phyloP scores from a whole-genome alignment of 2,888 invertebrate genomes.

The Chrysina gloriosa region DNA sequence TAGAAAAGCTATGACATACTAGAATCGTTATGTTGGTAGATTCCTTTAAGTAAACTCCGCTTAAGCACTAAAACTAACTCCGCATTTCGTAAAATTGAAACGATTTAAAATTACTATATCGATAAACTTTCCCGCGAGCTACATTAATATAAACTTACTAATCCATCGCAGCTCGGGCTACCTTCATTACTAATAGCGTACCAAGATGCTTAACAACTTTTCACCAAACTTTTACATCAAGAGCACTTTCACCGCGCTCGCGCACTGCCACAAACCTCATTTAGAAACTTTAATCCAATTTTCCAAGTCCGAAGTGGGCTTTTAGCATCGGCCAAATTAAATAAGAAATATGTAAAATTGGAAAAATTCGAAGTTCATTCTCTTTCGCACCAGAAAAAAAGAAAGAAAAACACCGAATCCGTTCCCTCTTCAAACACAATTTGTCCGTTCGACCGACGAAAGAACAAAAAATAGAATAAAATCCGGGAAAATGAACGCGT shows the following conservation, averaged over 20 bases:
- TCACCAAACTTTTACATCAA: constrained; percentile 3
- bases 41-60: too few species aligned
- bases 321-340: constrained; percentile 36
- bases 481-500: neutral
- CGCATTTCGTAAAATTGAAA: neutral
- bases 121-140: neutral
- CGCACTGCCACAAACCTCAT: constrained; percentile 1
- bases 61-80: too few species aligned
- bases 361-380: constrained; percentile 20
- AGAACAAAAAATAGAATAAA: constrained; percentile 12
- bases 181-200: neutral
- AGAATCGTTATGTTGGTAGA: too few species aligned
- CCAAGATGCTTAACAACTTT: constrained; percentile 18
- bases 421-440: constrained; percentile 7
- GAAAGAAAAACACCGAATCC: neutral
- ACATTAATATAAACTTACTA: neutral
- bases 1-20: too few species aligned
- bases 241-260: constrained; percentile 15
- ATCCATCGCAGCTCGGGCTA: neutral
- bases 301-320: constrained; percentile 35
- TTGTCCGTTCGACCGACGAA: constrained; percentile 3
- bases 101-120: neutral
- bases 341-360: constrained; percentile 39
- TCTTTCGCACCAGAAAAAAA: neutral
- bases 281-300: constrained; percentile 38